Conservation (phyloP, 2,113 vertebrate genomes). For the Ceyx margarethae region DNA sequence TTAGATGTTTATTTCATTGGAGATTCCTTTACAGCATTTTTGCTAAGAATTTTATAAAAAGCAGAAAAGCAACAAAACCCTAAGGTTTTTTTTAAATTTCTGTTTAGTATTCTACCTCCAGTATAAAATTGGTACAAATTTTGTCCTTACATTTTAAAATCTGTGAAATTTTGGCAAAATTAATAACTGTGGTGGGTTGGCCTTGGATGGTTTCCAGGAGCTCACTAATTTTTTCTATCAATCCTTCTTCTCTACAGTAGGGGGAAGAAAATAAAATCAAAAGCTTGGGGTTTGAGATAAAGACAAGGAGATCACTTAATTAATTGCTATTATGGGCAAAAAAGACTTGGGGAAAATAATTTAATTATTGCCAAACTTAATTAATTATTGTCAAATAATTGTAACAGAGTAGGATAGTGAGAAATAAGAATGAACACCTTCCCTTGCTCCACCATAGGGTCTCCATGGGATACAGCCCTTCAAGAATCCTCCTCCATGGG, state of each 20-base stretch:
- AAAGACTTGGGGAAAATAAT: not conserved
- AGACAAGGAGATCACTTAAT: not conserved
- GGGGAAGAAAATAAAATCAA: not conserved
- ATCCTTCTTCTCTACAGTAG: not conserved
- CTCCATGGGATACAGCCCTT: not conserved
- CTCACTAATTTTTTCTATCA: not conserved
- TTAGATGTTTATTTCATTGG: not conserved
- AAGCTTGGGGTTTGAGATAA: not conserved
- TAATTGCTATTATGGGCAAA: not conserved
- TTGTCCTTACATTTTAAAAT: not conserved
- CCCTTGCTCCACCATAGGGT: not conserved
- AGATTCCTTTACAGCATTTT: not conserved
- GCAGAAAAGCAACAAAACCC: not conserved
- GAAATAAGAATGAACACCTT: not conserved
- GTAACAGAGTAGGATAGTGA: not conserved
- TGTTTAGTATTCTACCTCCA: not conserved
- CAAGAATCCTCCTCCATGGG: rapidly evolving
- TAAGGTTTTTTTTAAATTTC: not conserved
- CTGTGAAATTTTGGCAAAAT: not conserved
- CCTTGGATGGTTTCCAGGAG: not conserved
- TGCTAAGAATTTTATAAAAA: not conserved
- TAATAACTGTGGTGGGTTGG: not conserved
- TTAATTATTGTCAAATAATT: not conserved
- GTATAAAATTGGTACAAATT: not conserved
- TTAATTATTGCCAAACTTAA: not conserved